Conservation (phyloP, 2,797 vertebrate genomes). For the Meriones psammophilus region DNA sequence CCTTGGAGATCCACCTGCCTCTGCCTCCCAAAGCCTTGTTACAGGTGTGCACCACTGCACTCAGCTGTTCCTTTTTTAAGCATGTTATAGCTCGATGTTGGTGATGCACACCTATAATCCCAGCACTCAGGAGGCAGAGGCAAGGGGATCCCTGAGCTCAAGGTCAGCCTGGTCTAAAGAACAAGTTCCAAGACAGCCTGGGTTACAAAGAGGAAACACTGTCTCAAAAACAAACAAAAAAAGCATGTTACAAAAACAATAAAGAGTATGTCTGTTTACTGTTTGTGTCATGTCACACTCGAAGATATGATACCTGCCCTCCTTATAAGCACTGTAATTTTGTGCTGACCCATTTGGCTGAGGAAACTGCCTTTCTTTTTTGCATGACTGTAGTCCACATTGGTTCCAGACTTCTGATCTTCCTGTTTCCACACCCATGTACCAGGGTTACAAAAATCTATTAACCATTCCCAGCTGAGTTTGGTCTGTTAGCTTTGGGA, state of each 20-base stretch:
- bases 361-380: neutral
- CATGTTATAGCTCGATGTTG: neutral
- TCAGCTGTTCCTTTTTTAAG: neutral
- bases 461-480: neutral
- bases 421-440: neutral
- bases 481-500: neutral
- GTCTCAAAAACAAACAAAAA: neutral
- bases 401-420: neutral
- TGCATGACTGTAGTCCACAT: neutral
- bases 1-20: no score
- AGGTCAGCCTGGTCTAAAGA: no score
- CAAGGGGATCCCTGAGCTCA: neutral
- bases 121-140: neutral
- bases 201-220: neutral
- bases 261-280: neutral
- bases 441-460: neutral
- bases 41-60: no score
- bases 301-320: neutral
- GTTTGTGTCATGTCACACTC: neutral
- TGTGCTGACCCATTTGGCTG: neutral
- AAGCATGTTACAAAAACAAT: neutral
- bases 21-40: no score
- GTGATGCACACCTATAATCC: neutral
- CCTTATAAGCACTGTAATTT: neutral
- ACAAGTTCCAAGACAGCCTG: neutral